These are phyloP conservation scores for Trissolcus basalis DNA, from an alignment of 1,140 invertebrate genomes.

Conservation along the genomic window DNA sequence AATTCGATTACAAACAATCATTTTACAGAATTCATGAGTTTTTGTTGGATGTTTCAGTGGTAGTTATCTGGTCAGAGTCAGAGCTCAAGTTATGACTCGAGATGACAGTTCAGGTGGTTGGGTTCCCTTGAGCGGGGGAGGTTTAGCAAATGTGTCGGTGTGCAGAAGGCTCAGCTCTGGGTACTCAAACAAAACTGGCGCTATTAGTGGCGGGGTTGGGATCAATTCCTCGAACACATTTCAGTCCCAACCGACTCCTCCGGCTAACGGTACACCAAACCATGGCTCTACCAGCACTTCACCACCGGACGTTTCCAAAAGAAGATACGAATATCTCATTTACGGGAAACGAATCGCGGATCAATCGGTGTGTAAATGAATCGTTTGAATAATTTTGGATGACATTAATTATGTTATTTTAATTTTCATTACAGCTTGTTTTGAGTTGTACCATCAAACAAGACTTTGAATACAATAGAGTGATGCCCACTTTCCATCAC, in stretches of 20 bases:
- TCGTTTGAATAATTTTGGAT: no score
- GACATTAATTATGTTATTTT: no score
- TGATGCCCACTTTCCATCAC: constrained; percentile 98
- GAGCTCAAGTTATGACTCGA: constrained; percentile 98
- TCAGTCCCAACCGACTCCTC: constrained; percentile 47
- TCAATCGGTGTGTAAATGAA: constrained; percentile 87
- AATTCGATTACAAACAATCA: no score
- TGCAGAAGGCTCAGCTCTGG: constrained; percentile 79
- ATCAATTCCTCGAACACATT: constrained; percentile 60
- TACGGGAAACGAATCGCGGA: constrained; percentile 93
- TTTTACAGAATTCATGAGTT: no score
- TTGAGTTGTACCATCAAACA: constrained; percentile 96
- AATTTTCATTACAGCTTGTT: constrained; percentile 82
- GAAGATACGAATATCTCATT: constrained; percentile 90
- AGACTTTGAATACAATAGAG: constrained; percentile 97
- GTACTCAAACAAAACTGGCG: constrained; percentile 58
- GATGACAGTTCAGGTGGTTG: constrained; percentile 97
- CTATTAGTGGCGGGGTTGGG: constrained; percentile 61
- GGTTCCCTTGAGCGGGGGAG: constrained; percentile 94
- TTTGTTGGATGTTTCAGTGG: constrained; percentile 82
- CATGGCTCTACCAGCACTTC: constrained; percentile 68
- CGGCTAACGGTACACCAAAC: constrained; percentile 59
- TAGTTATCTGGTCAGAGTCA: constrained; percentile 94
- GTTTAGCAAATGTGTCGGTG: constrained; percentile 93
- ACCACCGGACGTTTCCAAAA: constrained; percentile 71